phyloP scores from a whole-genome alignment of 2,113 vertebrate species.

The Poeciliopsis turrubarensis region DNA sequence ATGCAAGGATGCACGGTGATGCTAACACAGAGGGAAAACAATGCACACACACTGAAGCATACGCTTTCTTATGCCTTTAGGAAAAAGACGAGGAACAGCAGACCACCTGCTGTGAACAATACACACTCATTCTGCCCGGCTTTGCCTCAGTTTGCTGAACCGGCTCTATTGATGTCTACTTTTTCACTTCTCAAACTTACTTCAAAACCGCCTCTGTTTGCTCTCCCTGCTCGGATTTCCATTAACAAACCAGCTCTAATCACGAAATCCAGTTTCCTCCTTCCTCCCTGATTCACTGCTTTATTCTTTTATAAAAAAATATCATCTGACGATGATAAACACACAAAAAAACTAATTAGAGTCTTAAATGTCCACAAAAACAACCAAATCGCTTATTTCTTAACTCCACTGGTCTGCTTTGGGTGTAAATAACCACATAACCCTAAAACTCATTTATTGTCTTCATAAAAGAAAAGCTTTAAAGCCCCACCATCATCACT shows the following conservation, averaged over 20 bases:
- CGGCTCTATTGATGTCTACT: conserved; percentile 64
- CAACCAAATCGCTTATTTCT: not conserved
- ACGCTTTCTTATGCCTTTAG: conserved; percentile 62
- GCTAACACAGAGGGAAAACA: conserved; percentile 42
- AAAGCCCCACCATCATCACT: not conserved
- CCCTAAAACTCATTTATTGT: not conserved
- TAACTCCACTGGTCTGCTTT: not conserved
- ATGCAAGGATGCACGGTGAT: conserved; percentile 44
- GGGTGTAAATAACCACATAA: not conserved
- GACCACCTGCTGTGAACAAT: conserved; percentile 72
- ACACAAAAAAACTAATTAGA: not conserved
- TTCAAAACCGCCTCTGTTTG: conserved; percentile 58
- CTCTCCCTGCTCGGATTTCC: conserved; percentile 24
- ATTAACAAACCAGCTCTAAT: conserved; percentile 37
- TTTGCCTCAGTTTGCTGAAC: conserved; percentile 65
- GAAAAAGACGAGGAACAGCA: conserved; percentile 51
- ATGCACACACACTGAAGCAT: conserved; percentile 35
- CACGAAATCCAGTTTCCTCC: conserved; percentile 1
- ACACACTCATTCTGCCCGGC: conserved; percentile 65
- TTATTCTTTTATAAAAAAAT: conserved; percentile 13
- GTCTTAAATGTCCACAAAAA: conserved; percentile 3
- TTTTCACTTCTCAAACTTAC: conserved; percentile 64
- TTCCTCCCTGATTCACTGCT: not conserved
- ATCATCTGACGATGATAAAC: not conserved
- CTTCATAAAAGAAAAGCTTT: conserved; percentile 1